A percentile compares a stretch with the other conserved stretches of the same genome.
These are phyloP conservation scores for Tetraodon nigroviridis DNA, from an alignment of 2,113 vertebrate species.

Conservation along the genomic window DNA sequence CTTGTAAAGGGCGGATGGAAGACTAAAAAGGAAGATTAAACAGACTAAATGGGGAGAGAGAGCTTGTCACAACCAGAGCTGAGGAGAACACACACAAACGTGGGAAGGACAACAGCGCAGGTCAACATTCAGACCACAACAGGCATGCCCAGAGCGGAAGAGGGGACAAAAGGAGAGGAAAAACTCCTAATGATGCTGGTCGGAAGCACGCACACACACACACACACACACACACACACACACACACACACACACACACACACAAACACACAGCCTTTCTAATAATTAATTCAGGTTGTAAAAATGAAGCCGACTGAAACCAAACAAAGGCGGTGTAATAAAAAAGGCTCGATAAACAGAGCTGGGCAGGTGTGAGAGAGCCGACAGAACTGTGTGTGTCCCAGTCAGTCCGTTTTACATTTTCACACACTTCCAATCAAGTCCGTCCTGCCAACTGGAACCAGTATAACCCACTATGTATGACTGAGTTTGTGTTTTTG, in stretches of 20 bases:
- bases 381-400: too few relatives aligned
- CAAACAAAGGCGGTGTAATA: too few relatives aligned
- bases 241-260: not conserved
- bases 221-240: too few relatives aligned
- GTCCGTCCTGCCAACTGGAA: too few relatives aligned
- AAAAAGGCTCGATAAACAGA: too few relatives aligned
- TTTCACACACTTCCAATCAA: too few relatives aligned
- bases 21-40: not conserved
- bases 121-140: conserved; percentile 44
- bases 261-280: not conserved
- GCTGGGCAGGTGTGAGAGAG: too few relatives aligned
- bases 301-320: not conserved
- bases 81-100: conserved; percentile 23
- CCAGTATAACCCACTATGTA: too few relatives aligned
- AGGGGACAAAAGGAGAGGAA: not conserved
- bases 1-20: conserved; percentile 24
- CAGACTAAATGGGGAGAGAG: not conserved
- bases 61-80: not conserved
- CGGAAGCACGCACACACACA: too few relatives aligned
- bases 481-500: conserved; percentile 24
- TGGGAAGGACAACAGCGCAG: conserved; percentile 33
- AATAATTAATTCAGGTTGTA: not conserved
- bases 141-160: conserved; percentile 29
- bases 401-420: too few relatives aligned
- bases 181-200: not conserved